phyloP scores from a whole-genome alignment of 2,888 invertebrate species.

The Pseudococcus longispinus region DNA sequence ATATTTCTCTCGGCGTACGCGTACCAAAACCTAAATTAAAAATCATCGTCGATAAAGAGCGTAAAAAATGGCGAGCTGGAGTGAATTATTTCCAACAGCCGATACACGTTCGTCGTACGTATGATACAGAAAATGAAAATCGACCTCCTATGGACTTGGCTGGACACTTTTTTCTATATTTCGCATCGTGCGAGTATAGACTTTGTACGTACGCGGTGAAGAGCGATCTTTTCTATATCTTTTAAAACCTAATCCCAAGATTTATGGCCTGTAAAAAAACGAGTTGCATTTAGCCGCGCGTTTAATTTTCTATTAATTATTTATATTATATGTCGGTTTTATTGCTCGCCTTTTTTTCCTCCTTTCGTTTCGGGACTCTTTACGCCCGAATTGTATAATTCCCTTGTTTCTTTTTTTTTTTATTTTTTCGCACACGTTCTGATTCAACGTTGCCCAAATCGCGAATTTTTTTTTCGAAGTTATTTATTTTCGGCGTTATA shows the following conservation, averaged over 20 bases:
- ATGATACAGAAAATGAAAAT: conserved; percentile 10
- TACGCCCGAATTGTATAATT: conserved; percentile 22
- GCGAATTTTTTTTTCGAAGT: conserved; percentile 30
- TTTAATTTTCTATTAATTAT: conserved; percentile 54
- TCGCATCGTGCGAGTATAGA: neutral
- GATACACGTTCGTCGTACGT: neutral
- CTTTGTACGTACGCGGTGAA: neutral
- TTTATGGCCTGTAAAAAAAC: conserved; percentile 52
- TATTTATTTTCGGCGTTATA: conserved; percentile 17
- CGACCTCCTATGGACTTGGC: conserved; percentile 24
- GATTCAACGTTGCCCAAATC: neutral
- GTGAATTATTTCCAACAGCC: conserved; percentile 9
- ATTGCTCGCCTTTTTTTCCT: conserved; percentile 40
- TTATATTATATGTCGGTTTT: conserved; percentile 49
- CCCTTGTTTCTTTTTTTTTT: conserved; percentile 17
- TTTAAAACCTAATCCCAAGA: conserved; percentile 52
- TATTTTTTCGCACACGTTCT: no score
- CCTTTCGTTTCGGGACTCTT: neutral
- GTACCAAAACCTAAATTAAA: neutral
- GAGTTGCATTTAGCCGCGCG: conserved; percentile 50
- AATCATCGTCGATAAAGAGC: conserved; percentile 21
- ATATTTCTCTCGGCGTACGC: neutral
- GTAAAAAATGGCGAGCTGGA: conserved; percentile 13
- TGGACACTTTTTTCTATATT: conserved; percentile 30
- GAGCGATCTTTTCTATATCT: conserved; percentile 45